Evolutionary conservation across 2,113 vertebrate species (phyloP), one percentile per base, ranked within the genome.

Genomic region (Chroicocephalus ridibundus): DNA sequence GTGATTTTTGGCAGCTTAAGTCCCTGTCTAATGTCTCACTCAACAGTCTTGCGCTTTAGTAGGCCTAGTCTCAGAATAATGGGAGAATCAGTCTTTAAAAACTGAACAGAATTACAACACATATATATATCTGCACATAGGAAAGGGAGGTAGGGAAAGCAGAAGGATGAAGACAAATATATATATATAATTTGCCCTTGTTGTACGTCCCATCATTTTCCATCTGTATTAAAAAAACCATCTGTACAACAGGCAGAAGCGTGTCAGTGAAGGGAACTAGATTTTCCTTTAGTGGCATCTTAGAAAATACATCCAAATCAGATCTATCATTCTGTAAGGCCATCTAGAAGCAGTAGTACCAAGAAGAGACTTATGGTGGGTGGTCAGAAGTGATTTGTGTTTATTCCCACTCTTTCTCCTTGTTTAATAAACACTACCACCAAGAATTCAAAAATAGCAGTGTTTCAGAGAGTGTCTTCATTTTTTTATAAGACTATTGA

Each of bases 121-220:
- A 34, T n/a, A 77, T 15, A 77, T 12, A 20, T 46, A 68, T 85
- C 52, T 55, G 54, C 47, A 84, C 57, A 82, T 0, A 85, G 60
- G 68, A 93, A 70, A 96, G 44, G 49, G 42, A 94, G 44, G 47
- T 6, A 93, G 57, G 62, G 70, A 97, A 77, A 93, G 74, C 2
- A 0, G 51, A 90, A 93, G 55, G 46, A 96, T 86, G 87, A 82
- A 88, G 62, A 70, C 58, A 96, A 96, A 85, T 24, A 44, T 60
- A 42, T 6, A 51, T 6, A 76, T 3, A n/a, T n/a, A 19, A 76
- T 79, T 93, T 94, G 94, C 94, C 86, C 82, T 95, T 95, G 91
- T 96, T 95, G 87, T 94, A 95, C 87, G 90, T 97, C 96, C 94
- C 96, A 97, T 97, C 96, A 44, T 96, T 95, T 95, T 91, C 95